phyloP scores from a whole-genome alignment of 2,797 vertebrate genomes.

The Ambastaia sidthimunki region DNA sequence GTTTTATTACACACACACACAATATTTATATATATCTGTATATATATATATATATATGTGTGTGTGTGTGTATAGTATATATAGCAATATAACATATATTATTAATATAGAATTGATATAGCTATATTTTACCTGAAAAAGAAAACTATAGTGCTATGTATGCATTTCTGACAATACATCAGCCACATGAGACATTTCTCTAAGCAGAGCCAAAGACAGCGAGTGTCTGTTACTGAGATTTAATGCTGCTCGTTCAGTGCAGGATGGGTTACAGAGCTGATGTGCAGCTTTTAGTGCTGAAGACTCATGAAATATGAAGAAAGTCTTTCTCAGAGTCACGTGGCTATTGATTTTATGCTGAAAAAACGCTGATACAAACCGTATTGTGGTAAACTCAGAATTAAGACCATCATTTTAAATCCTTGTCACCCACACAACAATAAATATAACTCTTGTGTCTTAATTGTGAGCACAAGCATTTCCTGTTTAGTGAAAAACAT shows the following conservation, averaged over 20 bases:
- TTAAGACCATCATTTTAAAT: conserved; percentile 22
- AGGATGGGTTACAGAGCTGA: conserved; percentile 39
- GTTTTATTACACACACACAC: neutral
- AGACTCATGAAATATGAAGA: conserved; percentile 59
- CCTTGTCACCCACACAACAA: neutral
- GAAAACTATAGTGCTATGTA: neutral
- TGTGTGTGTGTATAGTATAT: neutral
- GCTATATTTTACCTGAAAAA: neutral
- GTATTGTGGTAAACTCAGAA: conserved; percentile 44
- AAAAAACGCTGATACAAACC: conserved; percentile 40
- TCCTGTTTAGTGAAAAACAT: neutral
- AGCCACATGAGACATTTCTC: neutral
- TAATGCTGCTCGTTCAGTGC: conserved; percentile 28
- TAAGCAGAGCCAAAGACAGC: neutral
- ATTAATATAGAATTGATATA: neutral
- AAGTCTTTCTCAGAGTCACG: conserved; percentile 40
- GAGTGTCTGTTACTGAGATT: neutral
- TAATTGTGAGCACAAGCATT: neutral
- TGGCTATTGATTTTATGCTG: conserved; percentile 49
- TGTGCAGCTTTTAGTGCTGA: conserved; percentile 47
- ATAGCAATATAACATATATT: neutral
- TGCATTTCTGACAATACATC: neutral
- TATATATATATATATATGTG: too few relatives aligned
- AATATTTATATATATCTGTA: too few relatives aligned
- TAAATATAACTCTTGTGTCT: neutral